Conservation (phyloP, 2,113 vertebrate species). For the Alces alces region DNA sequence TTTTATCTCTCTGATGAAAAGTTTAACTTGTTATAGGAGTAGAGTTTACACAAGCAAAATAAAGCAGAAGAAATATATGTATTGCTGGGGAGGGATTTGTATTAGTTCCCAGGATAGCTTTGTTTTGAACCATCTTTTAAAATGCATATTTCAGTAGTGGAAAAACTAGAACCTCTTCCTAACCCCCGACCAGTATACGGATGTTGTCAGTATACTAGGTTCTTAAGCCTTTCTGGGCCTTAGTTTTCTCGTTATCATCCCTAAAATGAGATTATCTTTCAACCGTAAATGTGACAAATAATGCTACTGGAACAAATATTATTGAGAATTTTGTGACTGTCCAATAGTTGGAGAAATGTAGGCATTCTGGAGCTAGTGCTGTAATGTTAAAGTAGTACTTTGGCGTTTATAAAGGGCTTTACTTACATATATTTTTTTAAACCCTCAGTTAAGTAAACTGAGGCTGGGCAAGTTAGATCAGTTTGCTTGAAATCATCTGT, state of each 20-base stretch:
- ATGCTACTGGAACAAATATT: too few species aligned
- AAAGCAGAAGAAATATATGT: background rate
- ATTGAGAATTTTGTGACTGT: background rate
- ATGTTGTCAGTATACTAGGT: background rate
- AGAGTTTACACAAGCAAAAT: conserved; percentile 31
- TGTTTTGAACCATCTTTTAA: background rate
- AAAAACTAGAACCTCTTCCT: background rate
- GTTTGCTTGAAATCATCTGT: background rate
- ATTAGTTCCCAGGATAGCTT: background rate
- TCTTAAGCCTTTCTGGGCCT: background rate
- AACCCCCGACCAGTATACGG: background rate
- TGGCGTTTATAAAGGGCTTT: background rate
- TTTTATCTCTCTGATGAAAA: conserved; percentile 41
- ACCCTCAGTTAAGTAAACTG: background rate
- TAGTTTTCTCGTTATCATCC: conserved; percentile 3
- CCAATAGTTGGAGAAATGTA: background rate
- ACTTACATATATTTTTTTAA: background rate
- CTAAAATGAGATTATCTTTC: conserved; percentile 13
- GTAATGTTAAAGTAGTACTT: background rate
- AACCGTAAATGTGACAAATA: too few species aligned
- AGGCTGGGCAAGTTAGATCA: background rate
- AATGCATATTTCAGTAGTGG: background rate
- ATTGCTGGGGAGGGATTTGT: background rate
- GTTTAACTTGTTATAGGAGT: background rate
- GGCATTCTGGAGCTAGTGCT: background rate